phyloP scores from a whole-genome alignment of 1,140 invertebrate species.

The Potamilus streckersoni region DNA sequence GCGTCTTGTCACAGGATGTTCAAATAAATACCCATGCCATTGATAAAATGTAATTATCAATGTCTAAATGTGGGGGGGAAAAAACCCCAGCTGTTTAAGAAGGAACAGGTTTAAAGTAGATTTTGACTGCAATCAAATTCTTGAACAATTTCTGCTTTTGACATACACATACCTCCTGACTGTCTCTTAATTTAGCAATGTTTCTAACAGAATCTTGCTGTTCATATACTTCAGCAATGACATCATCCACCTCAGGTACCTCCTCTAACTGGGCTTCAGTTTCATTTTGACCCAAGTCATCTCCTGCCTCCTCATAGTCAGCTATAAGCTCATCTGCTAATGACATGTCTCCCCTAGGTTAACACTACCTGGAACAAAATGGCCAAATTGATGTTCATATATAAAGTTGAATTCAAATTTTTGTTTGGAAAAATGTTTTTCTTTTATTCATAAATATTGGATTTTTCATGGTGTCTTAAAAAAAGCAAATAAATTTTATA shows the following conservation, averaged over 20 bases:
- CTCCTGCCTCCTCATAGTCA: constrained; percentile 88
- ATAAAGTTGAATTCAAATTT: too few relatives aligned
- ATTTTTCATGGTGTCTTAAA: too few relatives aligned
- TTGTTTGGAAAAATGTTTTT: too few relatives aligned
- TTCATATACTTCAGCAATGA: constrained; percentile 69
- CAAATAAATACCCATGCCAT: neutral
- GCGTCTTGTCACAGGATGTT: neutral
- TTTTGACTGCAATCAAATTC: neutral
- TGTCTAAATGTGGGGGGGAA: too few relatives aligned
- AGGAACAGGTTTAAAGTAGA: neutral
- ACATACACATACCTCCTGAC: constrained; percentile 53
- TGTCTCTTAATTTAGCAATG: constrained; percentile 86
- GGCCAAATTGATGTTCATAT: too few relatives aligned
- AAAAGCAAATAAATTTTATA: too few relatives aligned
- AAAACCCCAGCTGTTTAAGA: neutral
- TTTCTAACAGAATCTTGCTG: constrained; percentile 79
- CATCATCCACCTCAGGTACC: constrained; percentile 62
- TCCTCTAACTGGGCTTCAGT: constrained; percentile 57
- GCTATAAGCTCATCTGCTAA: constrained; percentile 94
- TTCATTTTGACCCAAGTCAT: constrained; percentile 74
- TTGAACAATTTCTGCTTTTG: neutral
- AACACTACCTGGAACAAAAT: too few relatives aligned
- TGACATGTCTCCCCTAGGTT: constrained; percentile 77
- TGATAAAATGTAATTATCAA: neutral
- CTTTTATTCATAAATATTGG: too few relatives aligned